Evolutionary conservation across 1,140 invertebrate genomes (phyloP), one percentile per base, ranked within the genome.

Genomic region (Odontomachus brunneus): DNA sequence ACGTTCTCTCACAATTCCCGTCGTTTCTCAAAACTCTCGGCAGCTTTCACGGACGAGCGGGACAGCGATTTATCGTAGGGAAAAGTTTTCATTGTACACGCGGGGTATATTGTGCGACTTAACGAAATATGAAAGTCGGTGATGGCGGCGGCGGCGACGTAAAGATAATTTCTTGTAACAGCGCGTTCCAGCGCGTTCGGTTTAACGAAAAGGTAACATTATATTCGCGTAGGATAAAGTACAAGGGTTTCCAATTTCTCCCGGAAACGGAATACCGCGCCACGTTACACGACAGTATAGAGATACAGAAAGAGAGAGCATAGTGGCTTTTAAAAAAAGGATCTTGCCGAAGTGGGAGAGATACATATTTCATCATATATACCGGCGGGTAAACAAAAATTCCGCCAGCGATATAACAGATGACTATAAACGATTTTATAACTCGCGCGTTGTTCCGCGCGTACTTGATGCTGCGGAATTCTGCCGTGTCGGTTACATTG

Each of bases 371-470:
- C 73, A 63, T 24, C 5, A 44, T 4, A 26, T 17, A 7, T 22
- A 4, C 29, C 9, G 26, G 26, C 11, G n/a, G 14, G 51, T 15
- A 17, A n/a, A 49, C 53, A 78, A 78, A 78, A 78, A 78, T 78
- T 78, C 74, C 14, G 29, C 49, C 49, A 22, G 19, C 44, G 15
- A 33, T 51, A 63, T 48, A 76, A 53, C 62, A 49, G 19, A 67
- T 14, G 74, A n/a, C 29, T 44, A 26, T 76, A 55, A 66, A 67
- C 26, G 74, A 55, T 76, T 76, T 76, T 66, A 76, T 19, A 44
- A 2, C 44, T 26, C 22, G 53, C 12, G 71, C 24, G 5, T 33
- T 5, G 29, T 5, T 22, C 24, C 33, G 15, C 55, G 11, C 24
- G 49, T 7, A 33, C 44, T 75, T 63, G 73, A 66, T n/a, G 29